Evolutionary conservation across 2,797 vertebrate species (phyloP), one percentile per base, ranked within the genome.

Genomic region (Mastacembelus armatus): DNA sequence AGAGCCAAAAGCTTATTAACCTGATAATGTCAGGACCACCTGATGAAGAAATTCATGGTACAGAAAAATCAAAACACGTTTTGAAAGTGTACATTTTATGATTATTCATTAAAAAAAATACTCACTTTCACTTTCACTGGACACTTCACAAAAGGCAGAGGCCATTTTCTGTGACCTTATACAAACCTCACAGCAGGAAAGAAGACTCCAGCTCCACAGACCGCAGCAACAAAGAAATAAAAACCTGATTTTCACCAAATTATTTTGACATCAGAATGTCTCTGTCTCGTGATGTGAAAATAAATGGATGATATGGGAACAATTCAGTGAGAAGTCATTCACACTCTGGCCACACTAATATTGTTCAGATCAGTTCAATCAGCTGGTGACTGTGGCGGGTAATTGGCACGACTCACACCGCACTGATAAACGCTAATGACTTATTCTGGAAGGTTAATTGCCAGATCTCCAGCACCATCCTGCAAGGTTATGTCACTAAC

Each of bases 401-500:
- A 66, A 84, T 81, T 82, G 47, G 0, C 45, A 61, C 57, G 57
- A 44, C 27, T 70, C 29, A 45, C 15, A 7, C 18, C 7, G 45
- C 19, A 47, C 33, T 69, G 29, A 78, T 44, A 19, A 15, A 64
- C 51, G 60, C 40, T 61, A 62, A 74, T 66, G 49, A 54, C 44
- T 56, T 71, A 21, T 11, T 42, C 55, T 42, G 5, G 30, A 66
- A 78, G 74, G 77, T 80, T 80, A 66, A 81, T 86, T 30, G 24
- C 36, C 35, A 35, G 35, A 62, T 59, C 11, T 18, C 58, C 65
- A 21, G 54, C 27, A 61, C 45, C 59, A 18, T 21, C 6, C 11
- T 27, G 36, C 30, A 61, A 63, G 36, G 40, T 69, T 61, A 44
- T 50, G 19, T 24, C 55, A 63, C 21, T 47, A 47, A 43, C 16